Conservation (phyloP, 2,888 invertebrate species). For the Andricus quercusramuli region DNA sequence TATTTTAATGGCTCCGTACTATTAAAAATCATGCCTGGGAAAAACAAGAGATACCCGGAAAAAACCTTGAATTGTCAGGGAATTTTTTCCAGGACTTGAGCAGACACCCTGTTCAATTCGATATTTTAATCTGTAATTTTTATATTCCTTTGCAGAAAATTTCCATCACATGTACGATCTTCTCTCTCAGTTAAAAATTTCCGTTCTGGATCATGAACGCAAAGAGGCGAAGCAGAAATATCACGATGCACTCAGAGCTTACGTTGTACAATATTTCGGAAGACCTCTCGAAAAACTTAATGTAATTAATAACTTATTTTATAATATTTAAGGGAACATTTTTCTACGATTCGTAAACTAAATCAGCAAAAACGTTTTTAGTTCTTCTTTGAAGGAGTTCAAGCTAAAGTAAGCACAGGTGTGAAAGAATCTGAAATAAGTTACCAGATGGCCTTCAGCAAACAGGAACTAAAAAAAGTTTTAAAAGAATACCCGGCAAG, state of each 20-base stretch:
- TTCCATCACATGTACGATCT: constrained; percentile 95
- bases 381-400: constrained; percentile 98
- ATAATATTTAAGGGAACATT: too few relatives aligned
- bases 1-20: too few relatives aligned
- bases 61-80: too few relatives aligned
- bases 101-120: not conserved
- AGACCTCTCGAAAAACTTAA: constrained; percentile 94
- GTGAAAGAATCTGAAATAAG: constrained; percentile 98
- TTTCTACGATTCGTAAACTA: too few relatives aligned
- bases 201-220: constrained; percentile 91
- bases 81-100: too few relatives aligned
- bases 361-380: constrained; percentile 76
- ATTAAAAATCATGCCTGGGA: too few relatives aligned
- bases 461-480: constrained; percentile 96
- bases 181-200: constrained; percentile 93
- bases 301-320: constrained; percentile 79
- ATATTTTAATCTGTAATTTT: constrained; percentile 22
- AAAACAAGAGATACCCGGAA: too few relatives aligned
- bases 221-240: constrained; percentile 95
- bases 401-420: constrained; percentile 94
- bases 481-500: constrained; percentile 96
- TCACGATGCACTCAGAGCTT: constrained; percentile 92
- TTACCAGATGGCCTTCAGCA: constrained; percentile 98
- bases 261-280: constrained; percentile 97
- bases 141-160: constrained; percentile 85